Percentiles rank a stretch among this genome's conserved stretches.
Evolutionary conservation across 2,113 vertebrate genomes (phyloP).

Genomic region (Vulpes lagopus): DNA sequence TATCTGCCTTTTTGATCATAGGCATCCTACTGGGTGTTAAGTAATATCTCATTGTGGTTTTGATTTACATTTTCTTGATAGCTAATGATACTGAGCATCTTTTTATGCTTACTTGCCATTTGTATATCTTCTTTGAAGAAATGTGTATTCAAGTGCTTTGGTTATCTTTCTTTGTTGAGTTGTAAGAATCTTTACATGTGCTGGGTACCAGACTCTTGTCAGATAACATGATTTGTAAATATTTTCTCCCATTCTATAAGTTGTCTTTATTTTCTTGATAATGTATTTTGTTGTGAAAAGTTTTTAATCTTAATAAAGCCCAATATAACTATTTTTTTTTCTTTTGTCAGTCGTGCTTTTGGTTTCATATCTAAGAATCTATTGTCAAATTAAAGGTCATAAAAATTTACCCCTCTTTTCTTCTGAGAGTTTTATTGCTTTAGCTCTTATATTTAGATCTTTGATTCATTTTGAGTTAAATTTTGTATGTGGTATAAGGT

Average conservation of each 20-base stretch:
- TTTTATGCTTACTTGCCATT: background rate
- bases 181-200: background rate
- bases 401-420: background rate
- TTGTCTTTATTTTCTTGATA: background rate
- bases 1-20: background rate
- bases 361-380: background rate
- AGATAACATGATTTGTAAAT: background rate
- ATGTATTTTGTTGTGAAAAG: background rate
- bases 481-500: background rate
- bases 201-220: background rate
- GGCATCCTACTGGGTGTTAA: background rate
- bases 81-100: background rate
- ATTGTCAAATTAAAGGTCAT: background rate
- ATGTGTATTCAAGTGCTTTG: background rate
- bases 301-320: conserved; percentile 16
- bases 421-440: background rate
- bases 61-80: background rate
- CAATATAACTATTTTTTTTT: background rate
- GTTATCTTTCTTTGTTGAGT: background rate
- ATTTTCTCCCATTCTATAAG: background rate
- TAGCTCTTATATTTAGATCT: background rate
- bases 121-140: background rate
- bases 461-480: background rate
- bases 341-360: background rate
- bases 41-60: background rate